Conservation (phyloP, 2,113 vertebrate species). For the Willisornis vidua region DNA sequence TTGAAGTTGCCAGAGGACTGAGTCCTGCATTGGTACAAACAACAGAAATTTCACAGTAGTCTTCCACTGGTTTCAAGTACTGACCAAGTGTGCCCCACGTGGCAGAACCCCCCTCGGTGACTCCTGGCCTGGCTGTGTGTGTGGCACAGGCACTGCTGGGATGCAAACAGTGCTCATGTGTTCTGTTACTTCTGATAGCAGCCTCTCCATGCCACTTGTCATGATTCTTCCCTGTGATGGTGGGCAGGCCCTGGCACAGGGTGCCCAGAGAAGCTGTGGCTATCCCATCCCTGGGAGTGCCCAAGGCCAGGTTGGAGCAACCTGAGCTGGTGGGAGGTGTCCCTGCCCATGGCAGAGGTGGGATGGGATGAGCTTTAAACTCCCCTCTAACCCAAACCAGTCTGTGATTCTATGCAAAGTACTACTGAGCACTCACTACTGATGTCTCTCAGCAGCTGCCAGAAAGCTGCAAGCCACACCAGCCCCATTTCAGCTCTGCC, state of each 20-base stretch:
- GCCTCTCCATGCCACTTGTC: not conserved
- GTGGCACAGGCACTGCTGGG: not conserved
- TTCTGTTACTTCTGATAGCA: not conserved
- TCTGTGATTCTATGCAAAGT: not conserved
- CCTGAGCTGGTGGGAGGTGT: not conserved
- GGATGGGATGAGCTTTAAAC: not conserved
- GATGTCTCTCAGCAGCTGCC: not conserved
- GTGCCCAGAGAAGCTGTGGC: not conserved
- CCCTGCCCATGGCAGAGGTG: not conserved
- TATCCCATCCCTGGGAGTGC: not conserved
- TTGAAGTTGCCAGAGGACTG: not conserved
- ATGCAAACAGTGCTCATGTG: not conserved
- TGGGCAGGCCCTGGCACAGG: not conserved
- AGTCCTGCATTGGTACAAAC: not conserved
- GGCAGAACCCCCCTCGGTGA: not conserved
- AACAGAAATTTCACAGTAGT: not conserved
- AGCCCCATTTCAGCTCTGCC: not conserved
- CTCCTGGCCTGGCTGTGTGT: not conserved
- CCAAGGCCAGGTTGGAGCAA: not conserved
- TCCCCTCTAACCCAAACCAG: not conserved
- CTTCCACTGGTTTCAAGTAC: not conserved
- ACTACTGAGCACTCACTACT: not conserved
- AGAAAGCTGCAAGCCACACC: constrained; percentile 34
- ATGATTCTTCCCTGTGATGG: not conserved
- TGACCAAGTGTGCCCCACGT: not conserved